phyloP scores from a whole-genome alignment of 2,888 invertebrate genomes.

The Rambutsinella grinnellia region DNA sequence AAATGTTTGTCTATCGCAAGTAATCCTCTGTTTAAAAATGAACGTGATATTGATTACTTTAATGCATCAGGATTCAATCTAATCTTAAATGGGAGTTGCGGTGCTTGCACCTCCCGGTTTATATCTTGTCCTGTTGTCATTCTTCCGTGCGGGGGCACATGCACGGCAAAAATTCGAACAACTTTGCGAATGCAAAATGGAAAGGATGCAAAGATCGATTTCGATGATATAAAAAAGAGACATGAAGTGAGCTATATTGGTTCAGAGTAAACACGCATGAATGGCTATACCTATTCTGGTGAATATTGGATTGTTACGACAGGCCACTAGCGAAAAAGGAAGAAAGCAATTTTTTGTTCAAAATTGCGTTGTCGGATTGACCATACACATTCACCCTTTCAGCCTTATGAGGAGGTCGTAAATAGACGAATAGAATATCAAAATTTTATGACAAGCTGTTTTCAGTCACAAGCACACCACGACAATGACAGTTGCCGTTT shows the following conservation, averaged over 20 bases:
- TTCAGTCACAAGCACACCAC: constrained; percentile 10
- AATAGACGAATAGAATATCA: constrained; percentile 45
- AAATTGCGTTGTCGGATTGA: not conserved
- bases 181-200: constrained; percentile 4
- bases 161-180: too few relatives aligned
- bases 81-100: too few relatives aligned
- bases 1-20: too few relatives aligned
- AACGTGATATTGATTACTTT: too few relatives aligned
- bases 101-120: too few relatives aligned
- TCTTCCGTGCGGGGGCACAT: too few relatives aligned
- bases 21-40: too few relatives aligned
- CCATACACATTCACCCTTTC: not conserved
- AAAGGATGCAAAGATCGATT: constrained; percentile 8
- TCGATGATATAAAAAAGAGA: not conserved
- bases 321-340: too few relatives aligned
- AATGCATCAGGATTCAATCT: too few relatives aligned
- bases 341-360: not conserved
- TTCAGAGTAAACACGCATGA: not conserved
- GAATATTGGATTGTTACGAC: not conserved
- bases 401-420: constrained; percentile 32
- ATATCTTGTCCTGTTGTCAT: too few relatives aligned
- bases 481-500: not conserved
- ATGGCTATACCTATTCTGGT: not conserved
- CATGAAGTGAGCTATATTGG: too few relatives aligned
- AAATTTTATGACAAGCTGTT: constrained; percentile 33